Evolutionary conservation across 2,888 invertebrate species (phyloP).

Genomic region (Aporophyla nigra): DNA sequence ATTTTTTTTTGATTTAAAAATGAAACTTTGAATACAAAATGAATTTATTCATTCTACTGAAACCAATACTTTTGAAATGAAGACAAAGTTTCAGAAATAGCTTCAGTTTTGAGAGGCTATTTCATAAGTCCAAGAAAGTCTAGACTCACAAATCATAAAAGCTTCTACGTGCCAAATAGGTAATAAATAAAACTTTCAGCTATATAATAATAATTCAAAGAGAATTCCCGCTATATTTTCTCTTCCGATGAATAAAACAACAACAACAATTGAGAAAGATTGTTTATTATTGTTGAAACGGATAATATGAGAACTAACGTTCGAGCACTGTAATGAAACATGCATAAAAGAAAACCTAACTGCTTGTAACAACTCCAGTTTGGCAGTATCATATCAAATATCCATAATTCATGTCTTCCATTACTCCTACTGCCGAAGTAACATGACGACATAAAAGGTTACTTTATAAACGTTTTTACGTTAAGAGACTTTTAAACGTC

Average conservation of each 20-base stretch:
- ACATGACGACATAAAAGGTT: background rate
- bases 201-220: constrained; percentile 48
- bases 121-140: constrained; percentile 39
- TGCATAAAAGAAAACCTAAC: constrained; percentile 17
- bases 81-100: constrained; percentile 20
- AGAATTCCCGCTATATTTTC: constrained; percentile 28
- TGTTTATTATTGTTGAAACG: constrained; percentile 14
- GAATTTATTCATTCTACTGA: background rate
- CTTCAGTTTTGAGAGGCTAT: background rate
- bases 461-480: background rate
- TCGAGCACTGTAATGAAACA: constrained; percentile 1
- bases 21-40: background rate
- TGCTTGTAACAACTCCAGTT: background rate
- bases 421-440: background rate
- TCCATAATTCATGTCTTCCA: constrained; percentile 7
- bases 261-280: constrained; percentile 19
- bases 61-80: constrained; percentile 17
- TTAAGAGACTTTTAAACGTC: background rate
- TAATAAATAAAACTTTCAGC: constrained; percentile 52
- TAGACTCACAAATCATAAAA: constrained; percentile 56
- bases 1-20: no score
- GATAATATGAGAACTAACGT: constrained; percentile 2
- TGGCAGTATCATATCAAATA: background rate
- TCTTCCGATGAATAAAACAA: constrained; percentile 13
- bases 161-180: constrained; percentile 49